Evolutionary conservation across 2,113 vertebrate species (phyloP).

Genomic region (Aix galericulata): DNA sequence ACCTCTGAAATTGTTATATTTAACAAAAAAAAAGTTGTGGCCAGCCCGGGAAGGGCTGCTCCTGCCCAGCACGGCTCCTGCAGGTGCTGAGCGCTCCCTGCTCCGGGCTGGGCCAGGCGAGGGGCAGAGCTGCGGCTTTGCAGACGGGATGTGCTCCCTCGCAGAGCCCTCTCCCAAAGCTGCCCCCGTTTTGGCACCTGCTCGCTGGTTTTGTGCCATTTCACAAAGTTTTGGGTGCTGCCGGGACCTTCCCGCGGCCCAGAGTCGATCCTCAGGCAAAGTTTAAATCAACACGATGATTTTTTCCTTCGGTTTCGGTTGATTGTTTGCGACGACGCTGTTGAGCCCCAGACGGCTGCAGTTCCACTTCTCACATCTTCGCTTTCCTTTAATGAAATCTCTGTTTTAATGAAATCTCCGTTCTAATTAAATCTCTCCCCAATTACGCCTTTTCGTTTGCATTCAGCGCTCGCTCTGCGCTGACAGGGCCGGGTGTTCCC

Average conservation of each 20-base stretch:
- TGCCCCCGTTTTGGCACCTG: neutral
- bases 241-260: too few relatives aligned
- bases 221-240: neutral
- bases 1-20: neutral
- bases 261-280: too few relatives aligned
- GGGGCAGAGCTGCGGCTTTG: neutral
- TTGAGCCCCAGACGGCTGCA: neutral
- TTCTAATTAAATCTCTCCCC: neutral
- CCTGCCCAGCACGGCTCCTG: neutral
- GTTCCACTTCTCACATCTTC: neutral
- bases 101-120: neutral
- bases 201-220: neutral
- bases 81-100: neutral
- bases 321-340: neutral
- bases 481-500: neutral
- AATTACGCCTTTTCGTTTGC: neutral
- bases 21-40: neutral
- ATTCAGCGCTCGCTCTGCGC: neutral
- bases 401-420: neutral
- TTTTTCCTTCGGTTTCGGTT: neutral
- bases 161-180: too few relatives aligned
- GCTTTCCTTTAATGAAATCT: neutral
- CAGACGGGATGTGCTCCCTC: neutral
- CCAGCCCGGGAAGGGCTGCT: neutral
- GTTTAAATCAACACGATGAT: too few relatives aligned